A percentile compares a stretch with the other conserved stretches of the same genome.
phyloP scores from a whole-genome alignment of 2,888 invertebrate species.

The Octodonta nipae region DNA sequence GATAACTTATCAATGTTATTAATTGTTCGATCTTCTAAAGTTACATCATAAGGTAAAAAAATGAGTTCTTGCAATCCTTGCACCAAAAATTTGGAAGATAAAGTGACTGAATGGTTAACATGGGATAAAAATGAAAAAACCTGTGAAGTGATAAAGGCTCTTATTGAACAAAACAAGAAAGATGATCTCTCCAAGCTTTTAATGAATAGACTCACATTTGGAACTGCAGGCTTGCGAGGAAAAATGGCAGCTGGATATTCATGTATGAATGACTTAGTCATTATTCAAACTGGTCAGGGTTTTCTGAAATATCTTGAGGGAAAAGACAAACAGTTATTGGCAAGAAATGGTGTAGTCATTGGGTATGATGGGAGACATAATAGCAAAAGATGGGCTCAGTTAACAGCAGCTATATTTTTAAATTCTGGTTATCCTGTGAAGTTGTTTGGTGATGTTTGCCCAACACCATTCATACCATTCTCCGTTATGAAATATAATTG shows the following conservation, averaged over 20 bases:
- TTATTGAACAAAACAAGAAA: constrained; percentile 44
- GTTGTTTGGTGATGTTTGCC: constrained; percentile 65
- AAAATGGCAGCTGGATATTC: constrained; percentile 86
- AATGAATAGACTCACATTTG: constrained; percentile 62
- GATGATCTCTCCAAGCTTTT: constrained; percentile 51
- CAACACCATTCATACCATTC: constrained; percentile 91
- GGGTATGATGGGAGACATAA: constrained; percentile 81
- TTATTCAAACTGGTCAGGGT: constrained; percentile 90
- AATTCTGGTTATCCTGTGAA: constrained; percentile 54
- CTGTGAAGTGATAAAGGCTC: constrained; percentile 45
- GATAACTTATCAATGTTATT: no score
- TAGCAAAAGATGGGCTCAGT: constrained; percentile 53
- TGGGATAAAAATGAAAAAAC: constrained; percentile 66
- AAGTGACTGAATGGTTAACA: constrained; percentile 57
- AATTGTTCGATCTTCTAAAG: no score
- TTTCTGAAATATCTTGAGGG: constrained; percentile 60
- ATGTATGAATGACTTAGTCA: constrained; percentile 90
- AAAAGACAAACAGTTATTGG: constrained; percentile 42
- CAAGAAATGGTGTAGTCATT: constrained; percentile 63
- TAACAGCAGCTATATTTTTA: constrained; percentile 75
- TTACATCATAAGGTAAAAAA: no score
- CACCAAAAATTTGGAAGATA: no score
- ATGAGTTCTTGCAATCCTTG: no score
- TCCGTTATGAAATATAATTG: constrained; percentile 59
- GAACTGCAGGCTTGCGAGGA: constrained; percentile 86